Evolutionary conservation across 2,888 invertebrate genomes (phyloP).

Genomic region (Pterostichus madidus): DNA sequence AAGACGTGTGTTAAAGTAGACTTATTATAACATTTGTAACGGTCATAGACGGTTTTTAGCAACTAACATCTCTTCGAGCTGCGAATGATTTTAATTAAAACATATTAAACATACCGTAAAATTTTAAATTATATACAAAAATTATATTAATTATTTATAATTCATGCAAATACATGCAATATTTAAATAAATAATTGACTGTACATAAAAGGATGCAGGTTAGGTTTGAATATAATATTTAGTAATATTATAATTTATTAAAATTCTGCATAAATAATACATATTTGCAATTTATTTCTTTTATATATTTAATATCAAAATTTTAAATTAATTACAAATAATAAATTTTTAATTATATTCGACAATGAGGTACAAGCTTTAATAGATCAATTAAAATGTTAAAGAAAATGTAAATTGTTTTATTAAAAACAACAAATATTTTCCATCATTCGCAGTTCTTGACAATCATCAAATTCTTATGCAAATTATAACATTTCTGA

Average conservation of each 20-base stretch:
- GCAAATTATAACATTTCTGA: slow-evolving; percentile 51
- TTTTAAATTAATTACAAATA: too few relatives aligned
- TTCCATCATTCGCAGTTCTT: slow-evolving; percentile 61
- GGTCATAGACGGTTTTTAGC: slow-evolving; percentile 19
- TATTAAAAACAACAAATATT: not conserved
- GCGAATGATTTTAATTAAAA: slow-evolving; percentile 46
- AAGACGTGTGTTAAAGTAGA: slow-evolving; percentile 49
- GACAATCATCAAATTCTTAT: slow-evolving; percentile 67
- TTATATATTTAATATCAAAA: too few relatives aligned
- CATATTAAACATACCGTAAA: not conserved
- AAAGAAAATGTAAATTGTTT: slow-evolving; percentile 23
- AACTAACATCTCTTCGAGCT: slow-evolving; percentile 41
- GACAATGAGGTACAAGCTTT: slow-evolving; percentile 51
- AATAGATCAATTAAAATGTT: slow-evolving; percentile 37
- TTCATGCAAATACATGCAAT: not conserved
- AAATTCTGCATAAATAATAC: too few relatives aligned
- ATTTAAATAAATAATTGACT: too few relatives aligned
- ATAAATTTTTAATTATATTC: too few relatives aligned
- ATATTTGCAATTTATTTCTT: too few relatives aligned
- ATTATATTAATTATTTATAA: slow-evolving; percentile 3
- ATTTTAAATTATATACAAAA: not conserved
- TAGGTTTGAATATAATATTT: too few relatives aligned
- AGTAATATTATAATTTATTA: too few relatives aligned
- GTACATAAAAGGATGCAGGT: not conserved
- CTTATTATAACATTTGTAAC: slow-evolving; percentile 17